phyloP scores from a whole-genome alignment of 2,113 vertebrate species.

The Cyprinodon brontotheroides region DNA sequence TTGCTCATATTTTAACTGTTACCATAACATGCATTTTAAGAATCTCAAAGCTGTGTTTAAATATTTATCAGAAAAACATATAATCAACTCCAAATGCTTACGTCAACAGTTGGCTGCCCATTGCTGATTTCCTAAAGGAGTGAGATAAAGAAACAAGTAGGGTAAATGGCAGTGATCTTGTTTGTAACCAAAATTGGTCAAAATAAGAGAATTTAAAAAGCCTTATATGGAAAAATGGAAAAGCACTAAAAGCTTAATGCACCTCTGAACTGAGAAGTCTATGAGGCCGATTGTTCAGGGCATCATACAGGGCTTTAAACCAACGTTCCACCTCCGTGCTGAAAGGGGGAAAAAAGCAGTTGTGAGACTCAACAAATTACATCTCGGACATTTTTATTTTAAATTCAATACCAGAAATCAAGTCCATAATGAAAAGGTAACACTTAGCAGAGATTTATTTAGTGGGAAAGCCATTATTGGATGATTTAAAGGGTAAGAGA shows the following conservation, averaged over 20 bases:
- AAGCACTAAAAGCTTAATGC: slow-evolving; percentile 2
- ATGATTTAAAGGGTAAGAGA: slow-evolving; percentile 18
- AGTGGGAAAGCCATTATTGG: slow-evolving; percentile 31
- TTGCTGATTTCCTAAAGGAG: slow-evolving; percentile 10
- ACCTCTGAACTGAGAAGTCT: slow-evolving; percentile 30
- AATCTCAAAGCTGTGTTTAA: background rate
- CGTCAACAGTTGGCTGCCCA: slow-evolving; percentile 9
- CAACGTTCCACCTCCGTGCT: slow-evolving; percentile 68
- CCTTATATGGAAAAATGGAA: background rate
- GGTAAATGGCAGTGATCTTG: background rate
- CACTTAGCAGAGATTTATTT: slow-evolving; percentile 14
- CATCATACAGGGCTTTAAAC: slow-evolving; percentile 62
- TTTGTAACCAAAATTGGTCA: background rate
- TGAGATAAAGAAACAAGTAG: background rate
- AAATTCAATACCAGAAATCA: slow-evolving; percentile 39
- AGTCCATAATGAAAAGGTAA: slow-evolving; percentile 19
- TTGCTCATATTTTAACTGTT: no score
- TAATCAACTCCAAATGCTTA: slow-evolving; percentile 32
- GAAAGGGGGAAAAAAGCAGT: slow-evolving; percentile 20
- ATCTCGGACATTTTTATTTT: slow-evolving; percentile 19
- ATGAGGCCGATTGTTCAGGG: slow-evolving; percentile 50
- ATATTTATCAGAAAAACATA: background rate
- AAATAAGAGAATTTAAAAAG: background rate
- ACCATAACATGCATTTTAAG: background rate
- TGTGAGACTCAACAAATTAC: slow-evolving; percentile 21